Conservation (phyloP, 2,113 vertebrate species). For the Scortum barcoo region DNA sequence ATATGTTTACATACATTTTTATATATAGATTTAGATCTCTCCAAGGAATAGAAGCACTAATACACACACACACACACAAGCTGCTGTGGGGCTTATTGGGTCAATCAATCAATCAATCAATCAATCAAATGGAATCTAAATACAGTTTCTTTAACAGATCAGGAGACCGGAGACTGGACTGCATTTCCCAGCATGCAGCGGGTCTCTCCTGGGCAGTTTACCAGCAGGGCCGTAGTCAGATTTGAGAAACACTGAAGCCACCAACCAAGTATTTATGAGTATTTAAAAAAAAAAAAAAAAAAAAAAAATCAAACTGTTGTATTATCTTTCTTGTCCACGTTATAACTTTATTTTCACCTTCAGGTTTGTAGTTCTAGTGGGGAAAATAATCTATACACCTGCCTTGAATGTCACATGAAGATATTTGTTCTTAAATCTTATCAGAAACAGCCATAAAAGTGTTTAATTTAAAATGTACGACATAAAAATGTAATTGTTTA, state of each 20-base stretch:
- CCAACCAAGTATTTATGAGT: not conserved
- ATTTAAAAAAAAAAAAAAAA: not conserved
- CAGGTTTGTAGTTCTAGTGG: not conserved
- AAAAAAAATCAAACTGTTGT: too few species aligned
- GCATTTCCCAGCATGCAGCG: conserved; percentile 75
- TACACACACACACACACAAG: conserved; percentile 59
- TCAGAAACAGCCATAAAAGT: not conserved
- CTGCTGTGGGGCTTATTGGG: conserved; percentile 15
- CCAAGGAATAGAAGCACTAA: conserved; percentile 53
- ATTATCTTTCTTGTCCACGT: too few species aligned
- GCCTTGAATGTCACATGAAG: not conserved
- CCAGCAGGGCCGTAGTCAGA: not conserved
- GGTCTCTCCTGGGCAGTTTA: conserved; percentile 9
- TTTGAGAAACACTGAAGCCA: conserved; percentile 1
- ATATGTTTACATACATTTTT: conserved; percentile 65
- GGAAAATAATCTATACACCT: not conserved
- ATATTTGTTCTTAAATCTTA: not conserved
- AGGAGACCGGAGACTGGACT: conserved; percentile 37
- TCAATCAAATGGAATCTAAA: conserved; percentile 14
- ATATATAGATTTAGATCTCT: conserved; percentile 75
- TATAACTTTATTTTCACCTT: not conserved
- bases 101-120: conserved; percentile 37
- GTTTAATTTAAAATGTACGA: not conserved
- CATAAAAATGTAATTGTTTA: not conserved
- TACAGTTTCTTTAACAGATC: not conserved